These are phyloP conservation scores for Spicauda simplicius DNA, from an alignment of 2,888 invertebrate genomes.

Conservation along the genomic window DNA sequence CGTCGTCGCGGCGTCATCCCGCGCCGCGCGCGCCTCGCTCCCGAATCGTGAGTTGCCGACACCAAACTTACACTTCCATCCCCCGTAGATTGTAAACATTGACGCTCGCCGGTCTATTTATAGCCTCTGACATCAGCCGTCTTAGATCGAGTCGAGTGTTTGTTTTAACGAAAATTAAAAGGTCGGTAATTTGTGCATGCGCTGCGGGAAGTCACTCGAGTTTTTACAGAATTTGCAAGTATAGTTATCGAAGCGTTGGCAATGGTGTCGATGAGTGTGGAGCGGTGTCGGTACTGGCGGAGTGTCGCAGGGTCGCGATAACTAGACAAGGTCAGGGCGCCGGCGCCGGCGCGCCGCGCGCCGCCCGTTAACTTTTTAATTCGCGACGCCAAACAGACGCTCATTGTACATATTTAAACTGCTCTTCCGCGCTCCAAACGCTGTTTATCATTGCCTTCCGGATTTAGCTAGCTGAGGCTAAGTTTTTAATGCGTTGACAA, in stretches of 20 bases:
- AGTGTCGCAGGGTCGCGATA: slow-evolving; percentile 48
- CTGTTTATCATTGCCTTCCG: slow-evolving; percentile 11
- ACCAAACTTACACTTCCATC: slow-evolving; percentile 51
- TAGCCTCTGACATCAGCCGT: slow-evolving; percentile 72
- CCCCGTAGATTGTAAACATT: slow-evolving; percentile 71
- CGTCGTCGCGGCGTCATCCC: slow-evolving; percentile 67
- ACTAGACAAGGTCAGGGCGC: slow-evolving; percentile 81
- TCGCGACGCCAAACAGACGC: slow-evolving; percentile 66
- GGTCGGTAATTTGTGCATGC: slow-evolving; percentile 37
- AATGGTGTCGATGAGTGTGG: background rate
- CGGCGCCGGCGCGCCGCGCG: slow-evolving; percentile 74
- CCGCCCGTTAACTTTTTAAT: slow-evolving; percentile 81
- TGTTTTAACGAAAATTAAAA: slow-evolving; percentile 58
- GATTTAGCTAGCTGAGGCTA: slow-evolving; percentile 6
- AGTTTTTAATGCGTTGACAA: background rate
- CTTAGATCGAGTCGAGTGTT: slow-evolving; percentile 59
- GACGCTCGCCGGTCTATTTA: slow-evolving; percentile 69
- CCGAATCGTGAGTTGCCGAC: slow-evolving; percentile 22
- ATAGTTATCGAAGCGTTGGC: background rate
- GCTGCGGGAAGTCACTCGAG: background rate
- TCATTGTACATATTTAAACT: slow-evolving; percentile 63
- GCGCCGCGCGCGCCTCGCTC: slow-evolving; percentile 30
- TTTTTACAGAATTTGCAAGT: too few relatives aligned
- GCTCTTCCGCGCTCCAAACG: slow-evolving; percentile 32
- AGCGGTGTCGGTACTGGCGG: background rate